Evolutionary conservation across 2,888 invertebrate genomes (phyloP), one percentile per base, ranked within the genome.

Genomic region (Prosapia bicincta): DNA sequence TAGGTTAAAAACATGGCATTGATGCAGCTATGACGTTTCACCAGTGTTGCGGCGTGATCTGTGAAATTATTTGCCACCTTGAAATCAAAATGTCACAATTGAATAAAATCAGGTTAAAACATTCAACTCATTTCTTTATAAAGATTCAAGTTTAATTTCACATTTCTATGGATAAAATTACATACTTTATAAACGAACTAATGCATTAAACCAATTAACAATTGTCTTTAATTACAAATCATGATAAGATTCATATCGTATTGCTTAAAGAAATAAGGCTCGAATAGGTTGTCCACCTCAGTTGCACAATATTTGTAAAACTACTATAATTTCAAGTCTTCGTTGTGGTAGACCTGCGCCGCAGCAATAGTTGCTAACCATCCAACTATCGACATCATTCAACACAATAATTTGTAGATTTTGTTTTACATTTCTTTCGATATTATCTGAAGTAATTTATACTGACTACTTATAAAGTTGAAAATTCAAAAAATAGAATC

Each of bases 231-330:
- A 65, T 26, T 71, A 71, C 65, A 71, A 71, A 71, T 71, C 15
- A 67, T 26, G 26, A 71, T 71, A n/a, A 25, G 38, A 43, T 71
- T 72, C 66, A 72, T 68, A 71, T 72, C 15, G 70, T 76, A 76
- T 78, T 76, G 74, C 70, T 74, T 78, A 76, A 71, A 76, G 76
- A 78, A 78, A 75, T 74, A 76, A 76, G 74, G 78, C 74, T 76
- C 66, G 73, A 72, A 76, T 69, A 72, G 76, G 72, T 32, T 9
- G 72, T 73, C 67, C 70, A 71, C 75, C 32, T 75, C 32, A 70
- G 28, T 71, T 71, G 23, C 66, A 75, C 71, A 75, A 71, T 38
- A 38, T 38, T 30, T 38, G 38, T 38, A 38, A 7, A 38, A 38
- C 38, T 38, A 38, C 3, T 9, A 15, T 13, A 13, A 6, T 15